Base-by-base conservation (phyloP, 2,888 invertebrate species). In the Harmothoe impar region DNA sequence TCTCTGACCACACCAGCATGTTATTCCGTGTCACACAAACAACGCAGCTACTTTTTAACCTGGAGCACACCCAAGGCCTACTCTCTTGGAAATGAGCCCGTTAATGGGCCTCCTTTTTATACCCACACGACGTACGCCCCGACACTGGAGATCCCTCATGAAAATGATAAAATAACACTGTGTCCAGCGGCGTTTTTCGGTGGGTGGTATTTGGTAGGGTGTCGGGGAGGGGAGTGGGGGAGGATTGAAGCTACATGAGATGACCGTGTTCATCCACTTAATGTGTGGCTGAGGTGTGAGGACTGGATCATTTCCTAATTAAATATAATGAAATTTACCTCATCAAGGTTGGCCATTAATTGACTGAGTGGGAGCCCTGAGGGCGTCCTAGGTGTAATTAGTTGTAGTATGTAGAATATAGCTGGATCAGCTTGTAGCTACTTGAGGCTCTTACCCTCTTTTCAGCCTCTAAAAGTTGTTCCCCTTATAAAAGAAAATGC, bases 81-180 rank as follows among this genome's bases (percentile, higher is more conserved):
- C 62, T 62, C 23, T n/a, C 62, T n/a, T 62, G 62, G 62, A 62
- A 62, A 62, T 62, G 62, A 62, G 23, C 25, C 25, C 62, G 62
- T 62, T 62, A 62, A 62, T 62, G 62, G 62, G 3, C 1, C 23
- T 5, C 3, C 25, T 62, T 62, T 62, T n/a, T n/a, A 20, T 62
- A 3, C 62, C 62, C 25, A 20, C 62, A n/a, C 20, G 3, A 5
- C 25, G 23, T n/a, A 62, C 62, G 20, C 3, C 23, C 10, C 25
- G n/a, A 3, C 62, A 62, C 20, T 20, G n/a, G 62, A 20, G n/a
- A 62, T n/a, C 5, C 5, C 3, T 20, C 20, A n/a, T 62, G 62
- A 62, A 62, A 62, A 62, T 62, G 62, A 15, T 62, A 62, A 62
- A 62, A 62, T 62, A 62, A 62, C 62, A 62, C 23, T n/a, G 62